Base-by-base conservation (phyloP, 1,140 invertebrate genomes). In the Sarcophaga peregrina region DNA sequence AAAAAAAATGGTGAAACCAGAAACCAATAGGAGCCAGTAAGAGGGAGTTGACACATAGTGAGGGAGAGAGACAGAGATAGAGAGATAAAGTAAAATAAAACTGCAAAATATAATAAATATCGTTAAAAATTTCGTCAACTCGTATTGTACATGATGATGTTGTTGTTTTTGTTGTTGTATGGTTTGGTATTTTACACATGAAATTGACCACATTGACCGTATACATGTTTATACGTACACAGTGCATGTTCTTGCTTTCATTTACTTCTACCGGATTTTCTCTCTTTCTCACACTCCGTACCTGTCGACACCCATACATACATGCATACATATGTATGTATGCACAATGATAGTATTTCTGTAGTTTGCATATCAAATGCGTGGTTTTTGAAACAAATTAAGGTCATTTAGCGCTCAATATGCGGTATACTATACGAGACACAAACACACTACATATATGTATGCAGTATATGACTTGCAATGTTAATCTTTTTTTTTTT, bases 321-420 rank as follows among this genome's bases (percentile, higher is more conserved):
- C 25, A 37, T 37, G 4, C 25, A 37, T 37, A 37, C 25, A 37
- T 37, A 37, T 37, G 25, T 37, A n/a, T n/a, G n/a, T n/a, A n/a
- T n/a, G n/a, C n/a, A 37, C 25, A 37, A 37, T 72, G 62, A 8
- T n/a, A 8, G 37, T n/a, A 8, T 10, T 15, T 7, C 74, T 15
- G 48, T 78, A 9, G 47, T 50, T 48, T 76, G 75, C 75, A 78
- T 78, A 78, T 78, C 75, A 78, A 78, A 78, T 78, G 75, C 75
- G 75, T 50, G 75, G 75, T 78, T 78, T 78, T 78, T 78, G 46
- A 78, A 78, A 78, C 75, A 78, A 78, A 78, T 78, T 78, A 78
- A 78, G 75, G 75, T 78, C 75, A 78, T 78, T 78, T 78, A 78
- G 47, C 47, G 75, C 75, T 78, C 75, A 78, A 78, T 78, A 78